phyloP scores from a whole-genome alignment of 2,113 vertebrate genomes.

The Nerophis lumbriciformis region DNA sequence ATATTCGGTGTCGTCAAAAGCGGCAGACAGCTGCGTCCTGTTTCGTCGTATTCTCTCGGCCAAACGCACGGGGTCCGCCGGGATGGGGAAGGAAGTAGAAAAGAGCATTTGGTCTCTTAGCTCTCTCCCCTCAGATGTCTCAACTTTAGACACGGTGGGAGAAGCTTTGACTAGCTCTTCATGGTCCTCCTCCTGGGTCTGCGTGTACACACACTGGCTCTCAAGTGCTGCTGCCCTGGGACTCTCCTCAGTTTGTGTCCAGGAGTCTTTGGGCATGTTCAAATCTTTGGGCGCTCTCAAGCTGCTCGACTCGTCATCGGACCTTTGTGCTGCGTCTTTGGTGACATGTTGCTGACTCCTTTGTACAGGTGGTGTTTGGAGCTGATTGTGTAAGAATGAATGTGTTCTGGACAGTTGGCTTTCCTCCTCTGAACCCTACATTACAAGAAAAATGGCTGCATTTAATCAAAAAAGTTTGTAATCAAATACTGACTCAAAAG shows the following conservation, averaged over 20 bases:
- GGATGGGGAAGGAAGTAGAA: constrained; percentile 66
- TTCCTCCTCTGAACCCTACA: constrained; percentile 52
- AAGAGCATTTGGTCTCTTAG: constrained; percentile 41
- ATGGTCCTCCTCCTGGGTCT: constrained; percentile 36
- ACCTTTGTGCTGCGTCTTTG: constrained; percentile 26
- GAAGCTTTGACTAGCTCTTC: constrained; percentile 31
- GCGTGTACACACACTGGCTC: constrained; percentile 41
- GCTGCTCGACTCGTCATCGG: constrained; percentile 9
- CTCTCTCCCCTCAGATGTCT: background rate
- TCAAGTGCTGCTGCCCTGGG: background rate
- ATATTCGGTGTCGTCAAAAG: constrained; percentile 76
- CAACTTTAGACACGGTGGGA: constrained; percentile 26
- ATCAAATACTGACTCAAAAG: background rate
- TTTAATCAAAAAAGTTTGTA: background rate
- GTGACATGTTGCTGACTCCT: constrained; percentile 15
- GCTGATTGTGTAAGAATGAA: constrained; percentile 21
- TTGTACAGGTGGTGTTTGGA: constrained; percentile 17
- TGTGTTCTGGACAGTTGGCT: constrained; percentile 21
- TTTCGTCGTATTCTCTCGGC: constrained; percentile 70
- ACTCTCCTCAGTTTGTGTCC: constrained; percentile 62
- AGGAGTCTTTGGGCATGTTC: constrained; percentile 20
- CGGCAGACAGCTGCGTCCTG: constrained; percentile 71
- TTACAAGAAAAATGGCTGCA: constrained; percentile 16
- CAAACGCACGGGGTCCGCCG: constrained; percentile 66
- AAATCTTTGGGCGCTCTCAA: constrained; percentile 8